phyloP scores from a whole-genome alignment of 2,113 vertebrate species.

The Albula goreensis region DNA sequence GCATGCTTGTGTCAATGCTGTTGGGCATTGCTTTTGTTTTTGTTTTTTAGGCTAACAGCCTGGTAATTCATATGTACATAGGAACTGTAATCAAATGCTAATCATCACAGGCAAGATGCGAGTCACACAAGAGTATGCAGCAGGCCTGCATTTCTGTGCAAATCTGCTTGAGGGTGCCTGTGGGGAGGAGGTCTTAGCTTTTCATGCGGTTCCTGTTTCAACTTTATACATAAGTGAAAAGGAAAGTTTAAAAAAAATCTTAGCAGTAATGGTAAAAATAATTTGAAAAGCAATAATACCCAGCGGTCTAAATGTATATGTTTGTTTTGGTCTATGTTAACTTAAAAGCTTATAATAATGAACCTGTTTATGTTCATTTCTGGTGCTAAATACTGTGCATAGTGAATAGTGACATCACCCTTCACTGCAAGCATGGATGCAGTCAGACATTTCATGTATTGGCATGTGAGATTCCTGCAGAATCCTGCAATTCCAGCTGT shows the following conservation, averaged over 20 bases:
- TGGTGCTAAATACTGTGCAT: no score
- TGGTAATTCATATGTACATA: no score
- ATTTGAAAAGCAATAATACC: no score
- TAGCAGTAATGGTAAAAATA: no score
- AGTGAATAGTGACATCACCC: not conserved
- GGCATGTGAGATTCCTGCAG: not conserved
- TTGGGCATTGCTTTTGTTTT: constrained; percentile 9
- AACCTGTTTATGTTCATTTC: not conserved
- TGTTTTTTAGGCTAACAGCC: not conserved
- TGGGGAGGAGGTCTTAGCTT: not conserved
- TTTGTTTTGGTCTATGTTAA: no score
- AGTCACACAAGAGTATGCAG: not conserved
- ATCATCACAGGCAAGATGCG: constrained; percentile 23
- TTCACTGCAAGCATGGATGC: not conserved
- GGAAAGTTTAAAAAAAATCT: not conserved
- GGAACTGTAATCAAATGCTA: not conserved
- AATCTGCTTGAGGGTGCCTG: constrained; percentile 2
- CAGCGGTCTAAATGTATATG: no score
- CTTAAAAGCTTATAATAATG: not conserved
- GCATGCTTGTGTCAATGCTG: constrained; percentile 8
- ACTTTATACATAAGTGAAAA: not conserved
- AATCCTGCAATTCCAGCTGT: not conserved
- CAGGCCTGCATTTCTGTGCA: constrained; percentile 8
- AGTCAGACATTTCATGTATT: not conserved
- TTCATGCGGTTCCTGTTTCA: not conserved